Evolutionary conservation across 2,113 vertebrate species (phyloP).

Genomic region (Glareola pratincola): DNA sequence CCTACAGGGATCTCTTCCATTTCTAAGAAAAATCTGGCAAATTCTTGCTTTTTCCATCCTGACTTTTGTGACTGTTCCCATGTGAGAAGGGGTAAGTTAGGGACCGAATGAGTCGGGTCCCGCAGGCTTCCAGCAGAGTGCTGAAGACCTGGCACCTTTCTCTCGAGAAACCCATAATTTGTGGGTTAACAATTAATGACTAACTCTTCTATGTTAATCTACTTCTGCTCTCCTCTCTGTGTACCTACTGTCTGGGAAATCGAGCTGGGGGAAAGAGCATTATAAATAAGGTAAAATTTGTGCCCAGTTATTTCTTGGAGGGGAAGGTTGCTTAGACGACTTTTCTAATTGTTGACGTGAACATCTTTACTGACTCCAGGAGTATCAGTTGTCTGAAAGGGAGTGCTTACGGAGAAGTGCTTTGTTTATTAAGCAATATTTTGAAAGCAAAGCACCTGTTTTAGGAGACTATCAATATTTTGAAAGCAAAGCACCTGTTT

Average conservation of each 20-base stretch:
- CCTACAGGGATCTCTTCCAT: neutral
- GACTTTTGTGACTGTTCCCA: neutral
- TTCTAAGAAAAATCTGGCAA: neutral
- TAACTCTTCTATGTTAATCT: neutral
- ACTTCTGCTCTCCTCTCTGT: neutral
- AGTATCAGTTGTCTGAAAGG: neutral
- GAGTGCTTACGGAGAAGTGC: neutral
- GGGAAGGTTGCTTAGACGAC: neutral
- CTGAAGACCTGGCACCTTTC: neutral
- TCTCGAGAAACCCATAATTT: neutral
- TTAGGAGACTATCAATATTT: neutral
- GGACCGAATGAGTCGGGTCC: accelerated
- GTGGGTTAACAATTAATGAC: neutral
- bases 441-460: neutral
- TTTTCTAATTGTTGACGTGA: neutral
- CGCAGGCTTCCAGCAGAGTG: neutral
- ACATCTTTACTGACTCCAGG: neutral
- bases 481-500: neutral
- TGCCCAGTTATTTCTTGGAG: neutral
- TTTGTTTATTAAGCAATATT: neutral
- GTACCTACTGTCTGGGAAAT: neutral
- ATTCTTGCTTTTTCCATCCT: neutral
- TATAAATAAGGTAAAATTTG: neutral
- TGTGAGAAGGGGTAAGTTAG: neutral
- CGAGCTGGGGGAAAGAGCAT: neutral